phyloP scores from a whole-genome alignment of 2,113 vertebrate species.

The Phylloscopus whistleri region DNA sequence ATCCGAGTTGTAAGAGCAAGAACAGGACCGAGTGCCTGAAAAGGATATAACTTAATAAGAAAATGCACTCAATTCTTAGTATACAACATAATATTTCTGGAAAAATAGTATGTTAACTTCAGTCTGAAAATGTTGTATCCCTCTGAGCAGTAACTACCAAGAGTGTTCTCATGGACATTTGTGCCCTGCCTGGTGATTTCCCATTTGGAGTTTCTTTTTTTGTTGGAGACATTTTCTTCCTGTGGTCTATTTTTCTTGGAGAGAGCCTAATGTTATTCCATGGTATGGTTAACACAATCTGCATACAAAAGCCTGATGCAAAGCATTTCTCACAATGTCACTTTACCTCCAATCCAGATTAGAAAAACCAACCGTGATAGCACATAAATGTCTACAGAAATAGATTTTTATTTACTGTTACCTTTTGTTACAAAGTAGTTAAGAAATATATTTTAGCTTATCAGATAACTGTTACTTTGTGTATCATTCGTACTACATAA shows the following conservation, averaged over 20 bases:
- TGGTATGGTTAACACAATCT: not conserved
- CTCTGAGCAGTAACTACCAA: not conserved
- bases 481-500: conserved; percentile 17
- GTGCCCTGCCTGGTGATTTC: conserved; percentile 5
- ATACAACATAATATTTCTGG: conserved; percentile 6
- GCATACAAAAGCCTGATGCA: not conserved
- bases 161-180: not conserved
- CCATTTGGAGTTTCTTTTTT: not conserved
- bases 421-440: conserved; percentile 67
- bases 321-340: not conserved
- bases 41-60: conserved; percentile 43
- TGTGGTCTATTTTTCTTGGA: conserved; percentile 29
- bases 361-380: conserved; percentile 33
- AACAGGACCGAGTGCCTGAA: conserved; percentile 10
- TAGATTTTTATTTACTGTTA: conserved; percentile 70
- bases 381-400: conserved; percentile 68
- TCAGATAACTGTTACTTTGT: conserved; percentile 30
- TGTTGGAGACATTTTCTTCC: conserved; percentile 14
- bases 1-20: conserved; percentile 29
- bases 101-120: not conserved
- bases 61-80: conserved; percentile 28
- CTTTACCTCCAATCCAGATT: conserved; percentile 20
- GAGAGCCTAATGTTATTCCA: conserved; percentile 2
- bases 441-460: conserved; percentile 47
- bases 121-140: conserved; percentile 11